These are phyloP conservation scores for Phylloscopus whistleri DNA, from an alignment of 2,113 vertebrate genomes.

Conservation along the genomic window DNA sequence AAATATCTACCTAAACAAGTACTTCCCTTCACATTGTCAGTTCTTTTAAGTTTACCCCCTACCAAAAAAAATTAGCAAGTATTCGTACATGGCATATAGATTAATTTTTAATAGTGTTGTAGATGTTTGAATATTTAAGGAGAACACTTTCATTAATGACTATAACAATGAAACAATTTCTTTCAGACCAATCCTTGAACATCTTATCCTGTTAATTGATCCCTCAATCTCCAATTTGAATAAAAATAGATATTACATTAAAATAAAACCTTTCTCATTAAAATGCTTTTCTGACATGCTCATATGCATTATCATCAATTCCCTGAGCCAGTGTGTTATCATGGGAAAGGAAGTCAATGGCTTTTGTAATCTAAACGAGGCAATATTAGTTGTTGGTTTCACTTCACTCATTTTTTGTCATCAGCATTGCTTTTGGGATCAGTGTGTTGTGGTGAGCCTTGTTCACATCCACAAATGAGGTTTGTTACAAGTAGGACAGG, in stretches of 20 bases:
- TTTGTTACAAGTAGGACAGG: not conserved
- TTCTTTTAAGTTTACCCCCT: not conserved
- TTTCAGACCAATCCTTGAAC: constrained; percentile 24
- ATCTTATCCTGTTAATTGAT: constrained; percentile 12
- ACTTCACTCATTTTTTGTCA: not conserved
- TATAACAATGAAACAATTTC: not conserved
- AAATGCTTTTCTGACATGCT: not conserved
- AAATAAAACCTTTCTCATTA: constrained; percentile 16
- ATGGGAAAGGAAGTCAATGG: not conserved
- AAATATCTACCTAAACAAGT: not conserved
- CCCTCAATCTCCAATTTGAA: not conserved
- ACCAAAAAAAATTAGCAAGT: not conserved
- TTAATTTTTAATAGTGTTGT: constrained; percentile 8
- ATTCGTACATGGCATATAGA: fast-evolving
- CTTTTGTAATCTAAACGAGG: not conserved
- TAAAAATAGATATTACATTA: constrained; percentile 42
- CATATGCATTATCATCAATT: not conserved
- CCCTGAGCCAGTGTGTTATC: not conserved
- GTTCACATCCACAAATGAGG: not conserved
- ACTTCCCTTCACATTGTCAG: not conserved
- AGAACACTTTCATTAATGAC: constrained; percentile 21
- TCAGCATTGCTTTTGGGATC: not conserved
- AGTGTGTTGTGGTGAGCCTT: not conserved
- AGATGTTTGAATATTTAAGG: not conserved
- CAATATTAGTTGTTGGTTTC: not conserved